Base-by-base conservation (phyloP, 1,140 invertebrate genomes). In the Drosophila nigrodunni region DNA sequence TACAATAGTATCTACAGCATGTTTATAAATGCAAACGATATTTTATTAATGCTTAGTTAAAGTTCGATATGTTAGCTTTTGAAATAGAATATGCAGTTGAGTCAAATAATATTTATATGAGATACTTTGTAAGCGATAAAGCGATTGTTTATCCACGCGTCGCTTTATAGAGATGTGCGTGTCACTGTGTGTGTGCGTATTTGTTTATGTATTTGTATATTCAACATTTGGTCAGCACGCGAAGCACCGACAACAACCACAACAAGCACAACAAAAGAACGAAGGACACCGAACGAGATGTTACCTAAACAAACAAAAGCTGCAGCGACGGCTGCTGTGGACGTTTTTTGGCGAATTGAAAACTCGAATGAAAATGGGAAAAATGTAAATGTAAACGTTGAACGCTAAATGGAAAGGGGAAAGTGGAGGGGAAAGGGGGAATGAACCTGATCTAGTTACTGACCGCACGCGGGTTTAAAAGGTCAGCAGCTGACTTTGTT, bases 401-500 rank as follows among this genome's bases (percentile, higher is more conserved):
- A 49, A 21, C 30, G 35, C 15, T 25, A 65, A 30, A 54, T 34
- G 49, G 4, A 34, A 35, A 66, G 4, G 62, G 21, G 6, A 41
- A 59, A 34, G 9, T n/a, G 4, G 7, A 37, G 10, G 35, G 10
- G 11, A 21, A 57, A n/a, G 34, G 54, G 11, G 15, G 39, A 58
- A 59, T 44, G 57, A 43, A 78, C 76, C 76, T 79, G 76, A 67
- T 76, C 76, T 62, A 77, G 66, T 68, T 81, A 41, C 66, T 86
- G 82, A 86, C 82, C 83, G 82, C 70, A 65, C 50, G 62, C 74
- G 55, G 21, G 50, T 46, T 65, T 61, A 77, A 86, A 86, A 82
- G 79, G 79, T 37, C 62, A 76, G 77, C 82, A 79, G 75, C 83
- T 82, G 82, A 83, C 68, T 83, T 77, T 76, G 34, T 60, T 61